Base-by-base conservation (phyloP, 2,113 vertebrate species). In the Chamaetylas fuelleborni region DNA sequence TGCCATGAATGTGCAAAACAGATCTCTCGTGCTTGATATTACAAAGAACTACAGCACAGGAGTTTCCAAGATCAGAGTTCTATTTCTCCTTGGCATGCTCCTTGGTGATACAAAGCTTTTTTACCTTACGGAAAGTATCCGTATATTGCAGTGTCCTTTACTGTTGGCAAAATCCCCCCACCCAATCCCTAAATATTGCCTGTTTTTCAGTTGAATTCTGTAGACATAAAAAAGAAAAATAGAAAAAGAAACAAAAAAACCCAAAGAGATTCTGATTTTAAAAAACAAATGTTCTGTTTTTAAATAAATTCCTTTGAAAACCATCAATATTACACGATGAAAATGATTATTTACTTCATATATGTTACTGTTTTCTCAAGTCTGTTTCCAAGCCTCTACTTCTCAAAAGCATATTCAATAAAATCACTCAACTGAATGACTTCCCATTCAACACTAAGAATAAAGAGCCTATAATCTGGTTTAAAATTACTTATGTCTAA, bases 1-100 rank as follows among this genome's bases (percentile, higher is more conserved):
- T 88, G 85, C 86, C 83, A 95, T 26, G 82, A 97, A 98, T 96
- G 96, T 88, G 81, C 96, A 97, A 97, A 98, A 89, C 95, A 97
- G 95, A 96, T 76, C 69, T 76, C 69, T 78, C 42, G 72, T 71
- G 56, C 58, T 57, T 70, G 79, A 80, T 86, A 72, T 6, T 89
- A 57, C 10, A 45, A 67, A 96, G 77, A 97, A 58, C 47, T 36
- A 4, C 38, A 91, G 50, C 48, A 78, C 47, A 62, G 62, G 62
- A 71, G 78, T 94, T 93, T 90, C 47, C 67, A 58, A 20, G 57
- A 97, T 93, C 86, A 91, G 20, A 24, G 56, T 53, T 95, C 70
- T 74, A 64, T 80, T 90, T 64, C 50, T 92, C 64, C n/a, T 84
- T 70, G 47, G 48, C 40, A 81, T 36, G 56, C 33, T 88, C 29